Evolutionary conservation across 2,797 vertebrate genomes (phyloP).

Genomic region (Meda fulgida): DNA sequence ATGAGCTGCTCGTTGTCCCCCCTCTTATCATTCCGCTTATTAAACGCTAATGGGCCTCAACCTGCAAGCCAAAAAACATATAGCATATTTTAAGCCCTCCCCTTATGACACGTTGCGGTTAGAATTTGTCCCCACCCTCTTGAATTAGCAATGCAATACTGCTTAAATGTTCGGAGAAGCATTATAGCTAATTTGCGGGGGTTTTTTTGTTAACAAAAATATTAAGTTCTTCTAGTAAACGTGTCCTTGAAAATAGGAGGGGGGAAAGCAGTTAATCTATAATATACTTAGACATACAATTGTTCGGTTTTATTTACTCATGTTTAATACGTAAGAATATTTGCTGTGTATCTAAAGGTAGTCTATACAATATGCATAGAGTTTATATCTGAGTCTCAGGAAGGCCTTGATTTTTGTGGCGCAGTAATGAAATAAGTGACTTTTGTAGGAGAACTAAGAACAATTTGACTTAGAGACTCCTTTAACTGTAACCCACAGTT

Average conservation of each 20-base stretch:
- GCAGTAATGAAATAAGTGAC: conserved; percentile 20
- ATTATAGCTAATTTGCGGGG: not conserved
- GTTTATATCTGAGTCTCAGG: not conserved
- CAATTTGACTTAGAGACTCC: conserved; percentile 76
- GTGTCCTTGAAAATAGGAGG: not conserved
- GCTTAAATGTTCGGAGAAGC: conserved; percentile 21
- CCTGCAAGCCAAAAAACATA: conserved; percentile 79
- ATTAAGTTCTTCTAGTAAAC: not conserved
- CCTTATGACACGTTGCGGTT: conserved; percentile 77
- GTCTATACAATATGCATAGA: not conserved
- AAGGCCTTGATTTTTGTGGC: conserved; percentile 6
- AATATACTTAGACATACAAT: not conserved
- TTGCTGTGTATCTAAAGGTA: not conserved
- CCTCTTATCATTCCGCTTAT: conserved; percentile 66
- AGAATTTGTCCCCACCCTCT: conserved; percentile 76
- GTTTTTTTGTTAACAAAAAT: not conserved
- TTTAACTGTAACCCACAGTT: conserved; percentile 67
- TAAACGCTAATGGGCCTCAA: conserved; percentile 75
- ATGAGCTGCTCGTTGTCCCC: conserved; percentile 60
- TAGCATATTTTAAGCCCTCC: conserved; percentile 72
- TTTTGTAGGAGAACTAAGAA: conserved; percentile 64
- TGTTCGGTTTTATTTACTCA: not conserved
- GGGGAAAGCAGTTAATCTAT: not conserved
- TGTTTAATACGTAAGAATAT: not conserved
- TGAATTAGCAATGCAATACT: conserved; percentile 29